Evolutionary conservation across 2,113 vertebrate genomes (phyloP).

Genomic region (Callorhinus ursinus): DNA sequence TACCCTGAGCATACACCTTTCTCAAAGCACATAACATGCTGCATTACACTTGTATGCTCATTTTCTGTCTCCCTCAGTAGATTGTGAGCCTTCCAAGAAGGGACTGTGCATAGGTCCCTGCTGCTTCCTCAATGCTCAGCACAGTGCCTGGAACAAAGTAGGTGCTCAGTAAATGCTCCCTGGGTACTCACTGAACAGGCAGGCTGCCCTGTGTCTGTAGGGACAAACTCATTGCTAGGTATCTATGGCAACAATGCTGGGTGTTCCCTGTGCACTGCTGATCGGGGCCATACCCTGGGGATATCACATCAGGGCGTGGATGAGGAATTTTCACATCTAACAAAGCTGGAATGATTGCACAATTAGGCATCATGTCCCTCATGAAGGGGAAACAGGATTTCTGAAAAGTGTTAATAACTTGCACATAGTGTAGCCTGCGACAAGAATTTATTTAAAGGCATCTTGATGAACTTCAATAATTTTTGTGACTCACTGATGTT

Average conservation of each 20-base stretch:
- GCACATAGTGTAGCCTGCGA: neutral
- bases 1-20: neutral
- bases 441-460: slow-evolving; percentile 24
- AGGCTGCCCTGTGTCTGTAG: neutral
- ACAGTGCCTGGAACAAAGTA: neutral
- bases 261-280: neutral
- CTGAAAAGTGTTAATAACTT: neutral
- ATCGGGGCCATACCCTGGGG: neutral
- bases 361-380: neutral
- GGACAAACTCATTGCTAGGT: neutral
- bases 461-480: neutral
- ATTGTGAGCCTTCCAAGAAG: neutral
- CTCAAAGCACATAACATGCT: neutral
- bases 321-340: neutral
- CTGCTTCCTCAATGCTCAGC: neutral
- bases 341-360: neutral
- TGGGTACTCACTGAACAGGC: neutral
- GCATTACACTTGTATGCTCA: fast-evolving
- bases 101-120: neutral
- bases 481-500: neutral
- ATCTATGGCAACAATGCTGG: neutral
- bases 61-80: neutral
- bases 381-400: neutral
- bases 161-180: neutral
- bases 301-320: neutral